Evolutionary conservation across 2,113 vertebrate genomes (phyloP).

Genomic region (Micronisus gabar): DNA sequence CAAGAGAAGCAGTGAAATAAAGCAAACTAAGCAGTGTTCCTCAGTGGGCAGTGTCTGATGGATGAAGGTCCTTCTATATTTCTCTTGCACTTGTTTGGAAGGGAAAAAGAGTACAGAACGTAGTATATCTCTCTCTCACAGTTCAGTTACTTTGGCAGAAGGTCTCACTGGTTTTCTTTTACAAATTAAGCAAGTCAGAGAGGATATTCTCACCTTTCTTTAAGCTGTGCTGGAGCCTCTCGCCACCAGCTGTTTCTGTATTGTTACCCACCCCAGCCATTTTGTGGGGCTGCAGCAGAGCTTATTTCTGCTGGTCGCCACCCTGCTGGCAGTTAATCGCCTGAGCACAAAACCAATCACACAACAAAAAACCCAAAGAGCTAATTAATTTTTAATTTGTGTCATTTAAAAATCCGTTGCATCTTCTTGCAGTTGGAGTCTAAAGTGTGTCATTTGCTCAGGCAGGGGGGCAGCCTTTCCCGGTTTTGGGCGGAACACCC

Average conservation of each 20-base stretch:
- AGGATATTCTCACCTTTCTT: background rate
- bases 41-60: background rate
- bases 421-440: slow-evolving; percentile 24
- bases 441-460: background rate
- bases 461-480: background rate
- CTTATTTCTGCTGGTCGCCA: background rate
- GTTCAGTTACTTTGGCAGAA: background rate
- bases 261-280: background rate
- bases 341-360: slow-evolving; percentile 5
- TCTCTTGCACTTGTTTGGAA: background rate
- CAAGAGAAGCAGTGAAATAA: background rate
- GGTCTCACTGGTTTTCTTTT: background rate
- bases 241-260: background rate
- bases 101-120: background rate
- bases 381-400: slow-evolving; percentile 50
- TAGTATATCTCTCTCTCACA: background rate
- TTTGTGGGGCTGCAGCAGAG: background rate
- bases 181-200: background rate
- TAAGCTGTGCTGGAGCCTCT: background rate
- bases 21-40: background rate
- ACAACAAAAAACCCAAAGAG: background rate
- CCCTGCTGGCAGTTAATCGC: slow-evolving; percentile 27
- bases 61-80: background rate
- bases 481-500: background rate
- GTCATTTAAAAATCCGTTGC: slow-evolving; percentile 18